Evolutionary conservation across 2,113 vertebrate species (phyloP).

Genomic region (Callospermophilus lateralis): DNA sequence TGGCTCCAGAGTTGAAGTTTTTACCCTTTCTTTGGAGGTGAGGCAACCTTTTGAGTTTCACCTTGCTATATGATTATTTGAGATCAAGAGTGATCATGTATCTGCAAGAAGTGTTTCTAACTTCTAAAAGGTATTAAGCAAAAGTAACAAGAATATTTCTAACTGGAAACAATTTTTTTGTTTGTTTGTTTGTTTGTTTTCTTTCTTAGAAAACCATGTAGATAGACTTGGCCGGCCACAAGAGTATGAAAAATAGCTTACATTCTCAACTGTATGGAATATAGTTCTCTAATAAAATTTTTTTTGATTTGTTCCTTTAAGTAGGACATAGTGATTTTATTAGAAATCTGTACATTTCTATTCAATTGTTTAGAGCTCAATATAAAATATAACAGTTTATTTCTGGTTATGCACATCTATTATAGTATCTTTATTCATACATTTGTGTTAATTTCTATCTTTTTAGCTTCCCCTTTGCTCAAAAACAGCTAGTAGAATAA

Average conservation of each 20-base stretch:
- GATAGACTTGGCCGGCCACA: conserved; percentile 4
- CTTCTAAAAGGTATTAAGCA: conserved; percentile 25
- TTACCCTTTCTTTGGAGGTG: conserved; percentile 18
- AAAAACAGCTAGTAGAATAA: conserved; percentile 30
- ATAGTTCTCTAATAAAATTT: conserved; percentile 28
- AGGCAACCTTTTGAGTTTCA: conserved; percentile 33
- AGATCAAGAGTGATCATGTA: conserved; percentile 31
- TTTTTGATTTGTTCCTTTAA: conserved; percentile 26
- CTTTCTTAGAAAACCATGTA: conserved; percentile 18
- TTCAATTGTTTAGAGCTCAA: neutral
- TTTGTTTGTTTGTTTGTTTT: neutral
- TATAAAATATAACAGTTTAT: conserved; percentile 50
- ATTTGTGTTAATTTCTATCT: conserved; percentile 45
- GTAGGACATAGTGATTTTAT: conserved; percentile 52
- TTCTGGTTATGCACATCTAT: conserved; percentile 19
- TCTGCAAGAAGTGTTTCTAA: conserved; percentile 47
- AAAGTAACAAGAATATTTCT: conserved; percentile 23
- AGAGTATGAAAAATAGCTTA: conserved; percentile 52
- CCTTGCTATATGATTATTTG: conserved; percentile 49
- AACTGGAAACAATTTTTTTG: conserved; percentile 22
- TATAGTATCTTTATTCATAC: neutral
- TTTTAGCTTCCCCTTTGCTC: conserved; percentile 45
- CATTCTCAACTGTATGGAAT: conserved; percentile 29
- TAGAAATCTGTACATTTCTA: conserved; percentile 56
- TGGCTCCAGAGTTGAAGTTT: conserved; percentile 18